Percentiles rank a stretch among this genome's conserved stretches.
These are phyloP conservation scores for Apis laboriosa DNA, from an alignment of 1,140 invertebrate genomes.

Conservation along the genomic window DNA sequence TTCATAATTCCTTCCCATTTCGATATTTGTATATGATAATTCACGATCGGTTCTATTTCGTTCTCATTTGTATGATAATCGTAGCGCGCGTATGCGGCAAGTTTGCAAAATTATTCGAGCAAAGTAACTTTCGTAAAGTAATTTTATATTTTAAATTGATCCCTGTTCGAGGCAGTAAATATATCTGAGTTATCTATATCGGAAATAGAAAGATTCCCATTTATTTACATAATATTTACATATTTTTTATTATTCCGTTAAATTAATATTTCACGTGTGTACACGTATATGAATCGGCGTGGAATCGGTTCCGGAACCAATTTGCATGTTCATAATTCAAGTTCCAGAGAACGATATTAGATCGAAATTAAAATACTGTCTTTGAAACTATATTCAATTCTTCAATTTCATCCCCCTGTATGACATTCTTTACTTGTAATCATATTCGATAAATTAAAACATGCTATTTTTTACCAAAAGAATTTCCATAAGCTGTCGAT, in stretches of 20 bases:
- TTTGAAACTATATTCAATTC: neutral
- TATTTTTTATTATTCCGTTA: neutral
- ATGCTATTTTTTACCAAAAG: too few relatives aligned
- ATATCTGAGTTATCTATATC: neutral
- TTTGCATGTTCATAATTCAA: neutral
- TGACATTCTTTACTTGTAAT: neutral
- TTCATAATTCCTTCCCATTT: slow-evolving; percentile 1
- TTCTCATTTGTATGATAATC: slow-evolving; percentile 33
- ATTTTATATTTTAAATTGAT: neutral
- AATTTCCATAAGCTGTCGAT: too few relatives aligned
- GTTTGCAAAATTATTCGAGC: neutral
- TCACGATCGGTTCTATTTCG: slow-evolving; percentile 20
- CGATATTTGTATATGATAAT: slow-evolving; percentile 26
- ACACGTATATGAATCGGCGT: neutral
- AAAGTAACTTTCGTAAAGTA: slow-evolving; percentile 3
- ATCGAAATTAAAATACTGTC: neutral
- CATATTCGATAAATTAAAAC: too few relatives aligned
- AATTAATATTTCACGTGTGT: slow-evolving; percentile 1
- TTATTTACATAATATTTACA: slow-evolving; percentile 6
- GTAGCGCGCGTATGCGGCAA: neutral
- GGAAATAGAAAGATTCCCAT: neutral
- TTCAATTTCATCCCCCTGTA: neutral
- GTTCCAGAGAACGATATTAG: neutral
- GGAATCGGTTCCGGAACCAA: neutral
- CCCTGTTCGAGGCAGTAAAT: neutral